Conservation (phyloP, 2,888 invertebrate species). For the Apamea monoglypha region DNA sequence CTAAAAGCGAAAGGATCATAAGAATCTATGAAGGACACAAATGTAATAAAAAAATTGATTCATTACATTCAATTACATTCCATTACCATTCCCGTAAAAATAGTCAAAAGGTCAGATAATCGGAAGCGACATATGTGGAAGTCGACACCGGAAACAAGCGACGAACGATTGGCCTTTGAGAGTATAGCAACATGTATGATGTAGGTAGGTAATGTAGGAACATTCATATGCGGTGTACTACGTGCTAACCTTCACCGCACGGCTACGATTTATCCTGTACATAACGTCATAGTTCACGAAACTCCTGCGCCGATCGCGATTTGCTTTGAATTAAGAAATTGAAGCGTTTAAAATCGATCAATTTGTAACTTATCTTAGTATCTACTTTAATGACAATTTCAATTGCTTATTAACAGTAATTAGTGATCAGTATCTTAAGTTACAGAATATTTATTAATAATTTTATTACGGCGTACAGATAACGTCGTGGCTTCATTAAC, state of each 20-base stretch:
- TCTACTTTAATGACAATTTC: conserved; percentile 8
- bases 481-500: conserved; percentile 12
- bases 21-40: conserved; percentile 13
- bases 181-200: conserved; percentile 21
- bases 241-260: conserved; percentile 57
- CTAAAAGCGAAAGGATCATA: neutral
- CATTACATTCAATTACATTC: conserved; percentile 29
- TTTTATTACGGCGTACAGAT: conserved; percentile 8
- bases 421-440: conserved; percentile 22
- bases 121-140: conserved; percentile 55
- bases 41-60: conserved; percentile 33
- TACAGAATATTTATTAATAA: neutral
- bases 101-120: conserved; percentile 62
- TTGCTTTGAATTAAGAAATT: neutral
- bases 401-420: conserved; percentile 34
- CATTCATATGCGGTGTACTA: conserved; percentile 14
- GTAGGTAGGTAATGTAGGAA: conserved; percentile 19
- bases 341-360: neutral
- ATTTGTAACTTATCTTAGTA: conserved; percentile 27
- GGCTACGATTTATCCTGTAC: conserved; percentile 63
- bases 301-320: conserved; percentile 12
- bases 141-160: conserved; percentile 61
- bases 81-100: conserved; percentile 51
- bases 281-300: conserved; percentile 50
- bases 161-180: conserved; percentile 57